Percentiles rank a stretch among this genome's conserved stretches.
Evolutionary conservation across 2,113 vertebrate species (phyloP).

Genomic region (Siphamia tubifer): DNA sequence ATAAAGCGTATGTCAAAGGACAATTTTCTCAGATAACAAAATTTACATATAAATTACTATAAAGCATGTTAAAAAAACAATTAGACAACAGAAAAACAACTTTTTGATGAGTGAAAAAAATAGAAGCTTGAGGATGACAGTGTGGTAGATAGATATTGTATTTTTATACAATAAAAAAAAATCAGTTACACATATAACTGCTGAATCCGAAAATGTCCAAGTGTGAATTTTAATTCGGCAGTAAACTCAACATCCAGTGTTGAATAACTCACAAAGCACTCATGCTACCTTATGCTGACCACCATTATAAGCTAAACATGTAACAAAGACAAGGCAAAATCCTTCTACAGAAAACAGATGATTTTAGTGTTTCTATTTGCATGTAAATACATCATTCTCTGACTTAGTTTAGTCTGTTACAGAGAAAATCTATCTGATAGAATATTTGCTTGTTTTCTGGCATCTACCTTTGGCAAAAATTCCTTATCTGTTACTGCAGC

Average conservation of each 20-base stretch:
- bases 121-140: constrained; percentile 15
- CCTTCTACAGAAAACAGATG: constrained; percentile 33
- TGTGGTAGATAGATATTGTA: constrained; percentile 28
- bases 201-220: not conserved
- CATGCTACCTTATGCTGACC: constrained; percentile 15
- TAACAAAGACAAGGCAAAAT: constrained; percentile 24
- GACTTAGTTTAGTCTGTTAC: constrained; percentile 6
- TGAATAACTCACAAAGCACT: constrained; percentile 59
- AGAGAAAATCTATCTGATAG: constrained; percentile 6
- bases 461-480: constrained; percentile 70
- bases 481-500: constrained; percentile 29
- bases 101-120: constrained; percentile 17
- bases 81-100: constrained; percentile 20
- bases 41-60: constrained; percentile 28
- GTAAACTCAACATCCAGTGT: constrained; percentile 75
- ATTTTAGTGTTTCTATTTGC: constrained; percentile 9
- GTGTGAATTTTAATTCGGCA: constrained; percentile 20
- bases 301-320: constrained; percentile 1
- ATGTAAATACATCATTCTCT: constrained; percentile 32
- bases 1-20: not conserved
- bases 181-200: not conserved
- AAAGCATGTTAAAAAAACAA: constrained; percentile 30
- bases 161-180: constrained; percentile 18
- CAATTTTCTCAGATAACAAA: constrained; percentile 29
- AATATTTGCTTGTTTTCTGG: constrained; percentile 37